Evolutionary conservation across 2,888 invertebrate genomes (phyloP).

Genomic region (Opisthograptis luteolata): DNA sequence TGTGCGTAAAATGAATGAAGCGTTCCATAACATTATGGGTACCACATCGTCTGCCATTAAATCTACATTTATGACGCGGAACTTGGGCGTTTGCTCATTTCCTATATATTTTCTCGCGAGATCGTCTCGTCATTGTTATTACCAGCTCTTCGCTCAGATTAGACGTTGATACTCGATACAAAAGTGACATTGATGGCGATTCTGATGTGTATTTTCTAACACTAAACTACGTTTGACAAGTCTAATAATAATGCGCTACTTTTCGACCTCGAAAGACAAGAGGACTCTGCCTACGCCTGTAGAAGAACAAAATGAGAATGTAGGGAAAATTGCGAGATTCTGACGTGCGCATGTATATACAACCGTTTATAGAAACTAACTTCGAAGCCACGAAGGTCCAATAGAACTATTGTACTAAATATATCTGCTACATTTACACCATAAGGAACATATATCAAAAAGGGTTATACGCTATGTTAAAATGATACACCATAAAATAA

Average conservation of each 20-base stretch:
- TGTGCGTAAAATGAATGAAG: slow-evolving; percentile 4
- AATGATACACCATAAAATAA: slow-evolving; percentile 24
- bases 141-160: slow-evolving; percentile 34
- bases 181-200: slow-evolving; percentile 14
- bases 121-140: slow-evolving; percentile 66
- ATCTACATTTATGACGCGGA: slow-evolving; percentile 56
- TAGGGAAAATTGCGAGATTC: no score
- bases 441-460: no score
- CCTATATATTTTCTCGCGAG: slow-evolving; percentile 46
- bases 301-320: no score
- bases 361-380: no score
- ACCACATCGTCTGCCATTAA: slow-evolving; percentile 53
- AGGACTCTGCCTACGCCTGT: no score
- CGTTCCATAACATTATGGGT: slow-evolving; percentile 25
- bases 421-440: not conserved
- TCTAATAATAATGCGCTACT: no score
- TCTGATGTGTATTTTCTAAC: no score
- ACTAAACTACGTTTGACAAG: no score
- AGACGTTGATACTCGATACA: slow-evolving; percentile 15
- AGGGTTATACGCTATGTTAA: slow-evolving; percentile 8
- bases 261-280: no score
- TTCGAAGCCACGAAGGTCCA: no score
- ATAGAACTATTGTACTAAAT: no score
- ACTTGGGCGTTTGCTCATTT: slow-evolving; percentile 42
- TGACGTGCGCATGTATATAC: no score